phyloP scores from a whole-genome alignment of 2,797 vertebrate genomes.

The Mallotus villosus region DNA sequence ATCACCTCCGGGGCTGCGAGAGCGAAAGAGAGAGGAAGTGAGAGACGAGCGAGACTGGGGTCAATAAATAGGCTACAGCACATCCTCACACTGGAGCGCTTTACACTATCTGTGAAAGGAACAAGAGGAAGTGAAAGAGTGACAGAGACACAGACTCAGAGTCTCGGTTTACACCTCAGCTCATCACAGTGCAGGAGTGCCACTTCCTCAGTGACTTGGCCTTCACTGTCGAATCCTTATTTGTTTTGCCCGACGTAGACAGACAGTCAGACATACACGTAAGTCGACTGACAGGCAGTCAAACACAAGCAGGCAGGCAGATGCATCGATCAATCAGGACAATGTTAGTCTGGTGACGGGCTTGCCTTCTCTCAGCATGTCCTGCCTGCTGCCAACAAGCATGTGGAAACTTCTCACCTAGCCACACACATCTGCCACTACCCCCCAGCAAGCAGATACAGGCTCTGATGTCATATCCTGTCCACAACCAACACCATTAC shows the following conservation, averaged over 20 bases:
- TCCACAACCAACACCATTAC: constrained; percentile 16
- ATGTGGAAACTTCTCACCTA: constrained; percentile 7
- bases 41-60: neutral
- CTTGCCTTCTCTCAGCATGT: neutral
- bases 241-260: too few species aligned
- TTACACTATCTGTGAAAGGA: neutral
- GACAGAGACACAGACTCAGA: too few species aligned
- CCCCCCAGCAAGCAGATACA: neutral
- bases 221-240: neutral
- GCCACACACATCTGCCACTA: constrained; percentile 4
- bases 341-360: neutral
- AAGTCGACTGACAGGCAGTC: neutral
- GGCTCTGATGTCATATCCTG: constrained; percentile 25
- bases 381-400: neutral
- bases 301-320: neutral
- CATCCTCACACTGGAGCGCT: neutral
- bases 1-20: constrained; percentile 61
- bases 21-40: neutral
- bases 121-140: too few species aligned
- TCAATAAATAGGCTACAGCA: neutral
- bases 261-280: neutral
- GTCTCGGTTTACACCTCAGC: too few species aligned
- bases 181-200: too few species aligned
- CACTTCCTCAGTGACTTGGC: too few species aligned
- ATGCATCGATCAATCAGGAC: neutral